Conservation (phyloP, 2,113 vertebrate species). For the Strigops habroptila region DNA sequence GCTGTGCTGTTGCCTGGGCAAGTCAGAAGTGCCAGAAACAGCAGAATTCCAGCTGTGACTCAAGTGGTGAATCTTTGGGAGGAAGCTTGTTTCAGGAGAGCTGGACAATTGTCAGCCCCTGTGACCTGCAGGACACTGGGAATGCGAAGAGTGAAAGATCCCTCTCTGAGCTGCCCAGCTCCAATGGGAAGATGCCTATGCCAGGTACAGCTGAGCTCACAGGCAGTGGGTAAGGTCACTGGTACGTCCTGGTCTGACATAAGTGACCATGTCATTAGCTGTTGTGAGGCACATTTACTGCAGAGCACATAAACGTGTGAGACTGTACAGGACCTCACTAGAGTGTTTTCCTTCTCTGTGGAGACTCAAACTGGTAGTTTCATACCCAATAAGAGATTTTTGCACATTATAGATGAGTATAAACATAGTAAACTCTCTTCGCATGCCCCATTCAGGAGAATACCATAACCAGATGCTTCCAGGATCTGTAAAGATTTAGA, state of each 20-base stretch:
- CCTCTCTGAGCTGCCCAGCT: background rate
- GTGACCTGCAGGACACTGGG: background rate
- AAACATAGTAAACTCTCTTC: background rate
- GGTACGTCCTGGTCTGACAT: fast-evolving
- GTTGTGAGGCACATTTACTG: background rate
- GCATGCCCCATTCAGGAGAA: background rate
- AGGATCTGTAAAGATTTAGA: background rate
- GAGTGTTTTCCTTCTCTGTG: background rate
- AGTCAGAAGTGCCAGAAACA: background rate
- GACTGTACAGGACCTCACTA: background rate
- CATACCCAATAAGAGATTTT: background rate
- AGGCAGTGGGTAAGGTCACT: background rate
- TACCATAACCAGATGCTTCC: background rate
- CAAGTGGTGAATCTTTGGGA: background rate
- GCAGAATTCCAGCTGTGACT: background rate
- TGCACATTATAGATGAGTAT: background rate
- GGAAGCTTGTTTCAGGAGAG: fast-evolving
- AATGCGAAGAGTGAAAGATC: fast-evolving
- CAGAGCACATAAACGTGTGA: background rate
- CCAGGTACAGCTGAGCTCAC: background rate
- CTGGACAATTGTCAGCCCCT: fast-evolving
- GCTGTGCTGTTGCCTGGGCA: background rate
- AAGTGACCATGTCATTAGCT: background rate
- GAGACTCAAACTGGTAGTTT: background rate
- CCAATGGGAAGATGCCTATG: background rate